Evolutionary conservation across 2,888 invertebrate genomes (phyloP).

Genomic region (Pomacea canaliculata): DNA sequence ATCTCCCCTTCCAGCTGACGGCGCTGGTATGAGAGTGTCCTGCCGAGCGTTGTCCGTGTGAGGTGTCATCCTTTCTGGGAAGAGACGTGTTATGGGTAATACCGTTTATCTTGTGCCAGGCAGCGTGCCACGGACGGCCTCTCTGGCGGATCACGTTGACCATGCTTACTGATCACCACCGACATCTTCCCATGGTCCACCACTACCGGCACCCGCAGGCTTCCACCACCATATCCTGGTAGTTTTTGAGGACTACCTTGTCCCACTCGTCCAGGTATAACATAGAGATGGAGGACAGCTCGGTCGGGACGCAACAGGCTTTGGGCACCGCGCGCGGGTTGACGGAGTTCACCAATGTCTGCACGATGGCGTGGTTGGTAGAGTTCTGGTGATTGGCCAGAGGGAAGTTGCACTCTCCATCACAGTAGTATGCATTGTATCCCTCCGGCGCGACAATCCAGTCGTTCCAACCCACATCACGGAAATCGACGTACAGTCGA

Average conservation of each 20-base stretch:
- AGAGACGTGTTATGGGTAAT: too few species aligned
- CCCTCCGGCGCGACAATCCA: constrained; percentile 98
- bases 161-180: too few species aligned
- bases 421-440: constrained; percentile 96
- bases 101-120: too few species aligned
- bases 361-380: constrained; percentile 98
- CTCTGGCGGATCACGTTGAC: too few species aligned
- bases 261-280: constrained; percentile 94
- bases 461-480: constrained; percentile 97
- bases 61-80: too few species aligned
- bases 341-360: constrained; percentile 94
- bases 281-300: constrained; percentile 94
- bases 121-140: too few species aligned
- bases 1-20: too few species aligned
- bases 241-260: constrained; percentile 97
- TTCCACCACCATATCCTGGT: constrained; percentile 98
- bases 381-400: constrained; percentile 93
- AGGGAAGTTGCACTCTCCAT: constrained; percentile 95
- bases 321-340: constrained; percentile 91
- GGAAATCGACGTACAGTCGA: constrained; percentile 93
- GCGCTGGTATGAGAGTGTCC: too few species aligned
- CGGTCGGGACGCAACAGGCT: constrained; percentile 97
- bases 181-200: neutral
- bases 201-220: constrained; percentile 95
- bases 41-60: too few species aligned